phyloP scores from a whole-genome alignment of 1,140 invertebrate genomes.

The Dufourea novaeangliae region DNA sequence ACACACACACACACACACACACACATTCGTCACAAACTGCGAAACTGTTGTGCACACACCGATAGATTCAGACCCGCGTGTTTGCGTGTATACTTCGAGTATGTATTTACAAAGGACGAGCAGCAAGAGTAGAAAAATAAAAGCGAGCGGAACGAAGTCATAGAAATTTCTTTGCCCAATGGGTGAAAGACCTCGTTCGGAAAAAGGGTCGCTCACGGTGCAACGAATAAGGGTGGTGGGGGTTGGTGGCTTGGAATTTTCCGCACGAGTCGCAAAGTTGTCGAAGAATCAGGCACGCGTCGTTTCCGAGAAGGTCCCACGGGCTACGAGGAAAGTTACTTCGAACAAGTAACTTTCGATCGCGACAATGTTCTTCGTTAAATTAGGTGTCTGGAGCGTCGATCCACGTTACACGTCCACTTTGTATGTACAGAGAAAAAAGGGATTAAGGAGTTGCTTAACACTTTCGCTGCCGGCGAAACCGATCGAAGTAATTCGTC shows the following conservation, averaged over 20 bases:
- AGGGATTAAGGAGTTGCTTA: no score
- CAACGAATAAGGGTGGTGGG: no score
- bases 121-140: background rate
- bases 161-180: background rate
- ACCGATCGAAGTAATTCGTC: no score
- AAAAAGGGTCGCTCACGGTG: background rate
- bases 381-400: background rate
- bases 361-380: background rate
- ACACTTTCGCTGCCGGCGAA: no score
- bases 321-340: constrained; percentile 21
- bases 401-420: background rate
- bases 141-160: background rate
- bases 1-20: no score
- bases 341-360: constrained; percentile 8
- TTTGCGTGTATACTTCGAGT: background rate
- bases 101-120: constrained; percentile 3
- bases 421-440: no score
- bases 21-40: no score
- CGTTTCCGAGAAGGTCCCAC: background rate
- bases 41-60: background rate
- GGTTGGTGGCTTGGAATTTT: no score
- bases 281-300: background rate
- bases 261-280: background rate
- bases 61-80: background rate
- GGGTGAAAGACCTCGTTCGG: background rate